phyloP scores from a whole-genome alignment of 2,113 vertebrate genomes.

The Lucifuga dentata region DNA sequence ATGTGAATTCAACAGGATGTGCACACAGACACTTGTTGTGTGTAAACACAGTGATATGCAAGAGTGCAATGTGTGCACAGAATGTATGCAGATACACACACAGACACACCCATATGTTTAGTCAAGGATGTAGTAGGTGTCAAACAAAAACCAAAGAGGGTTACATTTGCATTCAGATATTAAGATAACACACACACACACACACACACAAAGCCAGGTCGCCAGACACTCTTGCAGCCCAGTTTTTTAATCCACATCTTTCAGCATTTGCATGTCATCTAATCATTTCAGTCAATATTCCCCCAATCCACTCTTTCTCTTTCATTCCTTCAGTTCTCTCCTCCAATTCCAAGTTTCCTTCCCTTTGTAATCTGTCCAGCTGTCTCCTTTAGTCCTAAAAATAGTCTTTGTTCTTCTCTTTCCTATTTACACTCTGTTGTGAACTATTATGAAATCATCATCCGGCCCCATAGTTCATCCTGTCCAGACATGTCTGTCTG shows the following conservation, averaged over 20 bases:
- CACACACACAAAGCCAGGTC: not conserved
- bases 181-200: slow-evolving; percentile 13
- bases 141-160: slow-evolving; percentile 26
- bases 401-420: not conserved
- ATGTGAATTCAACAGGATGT: slow-evolving; percentile 23
- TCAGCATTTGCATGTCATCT: slow-evolving; percentile 34
- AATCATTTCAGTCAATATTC: slow-evolving; percentile 45
- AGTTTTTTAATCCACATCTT: slow-evolving; percentile 29
- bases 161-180: no score
- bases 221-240: not conserved
- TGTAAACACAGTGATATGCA: slow-evolving; percentile 10
- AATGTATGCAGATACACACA: not conserved
- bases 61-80: not conserved
- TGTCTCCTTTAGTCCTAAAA: not conserved
- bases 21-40: not conserved
- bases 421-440: not conserved
- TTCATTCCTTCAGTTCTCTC: slow-evolving; percentile 4
- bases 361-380: not conserved
- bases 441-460: slow-evolving; percentile 8
- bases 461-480: not conserved
- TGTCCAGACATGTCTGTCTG: not conserved
- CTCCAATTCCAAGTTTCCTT: slow-evolving; percentile 7
- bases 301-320: slow-evolving; percentile 7
- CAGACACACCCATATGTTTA: slow-evolving; percentile 26
- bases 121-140: slow-evolving; percentile 33